Percentiles rank a stretch among this genome's conserved stretches.
Evolutionary conservation across 2,888 invertebrate genomes (phyloP).

Genomic region (Acronicta leporina): DNA sequence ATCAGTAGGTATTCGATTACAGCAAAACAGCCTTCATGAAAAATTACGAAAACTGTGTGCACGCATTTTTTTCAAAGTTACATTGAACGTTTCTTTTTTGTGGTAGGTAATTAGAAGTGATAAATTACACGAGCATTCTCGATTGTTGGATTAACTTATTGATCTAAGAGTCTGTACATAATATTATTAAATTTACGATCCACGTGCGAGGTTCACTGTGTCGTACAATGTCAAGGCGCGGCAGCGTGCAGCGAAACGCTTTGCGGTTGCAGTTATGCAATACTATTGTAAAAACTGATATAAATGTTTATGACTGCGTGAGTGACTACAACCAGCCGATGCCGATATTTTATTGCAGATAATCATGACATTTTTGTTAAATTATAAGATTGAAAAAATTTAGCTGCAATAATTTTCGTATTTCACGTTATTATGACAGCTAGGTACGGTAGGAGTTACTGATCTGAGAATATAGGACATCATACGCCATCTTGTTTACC

Average conservation of each 20-base stretch:
- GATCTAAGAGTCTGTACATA: constrained; percentile 55
- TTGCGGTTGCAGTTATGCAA: constrained; percentile 77
- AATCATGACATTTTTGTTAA: constrained; percentile 32
- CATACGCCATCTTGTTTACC: no score
- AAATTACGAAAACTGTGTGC: no score
- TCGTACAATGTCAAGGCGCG: constrained; percentile 86
- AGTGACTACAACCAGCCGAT: constrained; percentile 56
- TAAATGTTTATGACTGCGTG: constrained; percentile 76
- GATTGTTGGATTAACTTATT: constrained; percentile 34
- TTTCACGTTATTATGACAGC: no score
- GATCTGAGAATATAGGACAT: no score
- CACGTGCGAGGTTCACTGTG: constrained; percentile 83
- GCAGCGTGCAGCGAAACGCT: constrained; percentile 68
- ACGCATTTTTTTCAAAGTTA: no score
- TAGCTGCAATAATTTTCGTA: neutral
- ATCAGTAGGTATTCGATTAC: no score
- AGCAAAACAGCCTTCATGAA: no score
- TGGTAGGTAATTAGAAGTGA: no score
- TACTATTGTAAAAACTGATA: constrained; percentile 82
- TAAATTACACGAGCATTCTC: constrained; percentile 16
- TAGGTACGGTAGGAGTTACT: no score
- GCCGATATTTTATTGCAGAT: constrained; percentile 39
- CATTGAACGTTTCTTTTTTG: no score
- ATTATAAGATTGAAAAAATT: neutral
- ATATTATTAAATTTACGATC: constrained; percentile 79